These are phyloP conservation scores for Anguilla rostrata DNA, from an alignment of 2,113 vertebrate species.

Conservation along the genomic window DNA sequence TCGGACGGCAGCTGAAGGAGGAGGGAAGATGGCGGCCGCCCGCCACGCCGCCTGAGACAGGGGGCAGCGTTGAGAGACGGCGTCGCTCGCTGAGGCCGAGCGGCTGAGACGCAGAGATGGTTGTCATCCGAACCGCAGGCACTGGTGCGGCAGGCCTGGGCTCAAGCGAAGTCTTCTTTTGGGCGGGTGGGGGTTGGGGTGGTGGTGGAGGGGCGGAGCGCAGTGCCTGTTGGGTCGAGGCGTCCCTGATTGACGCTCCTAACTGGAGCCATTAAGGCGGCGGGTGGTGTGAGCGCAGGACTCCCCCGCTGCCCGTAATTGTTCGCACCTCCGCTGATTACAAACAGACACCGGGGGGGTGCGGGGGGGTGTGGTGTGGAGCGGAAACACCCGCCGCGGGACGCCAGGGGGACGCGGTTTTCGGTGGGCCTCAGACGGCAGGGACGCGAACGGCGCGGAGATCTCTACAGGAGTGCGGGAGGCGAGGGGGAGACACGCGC, in stretches of 20 bases:
- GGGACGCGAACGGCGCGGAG: background rate
- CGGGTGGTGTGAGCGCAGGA: background rate
- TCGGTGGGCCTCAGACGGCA: background rate
- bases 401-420: background rate
- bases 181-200: too few relatives aligned
- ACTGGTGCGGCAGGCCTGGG: too few relatives aligned
- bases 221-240: background rate
- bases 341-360: background rate
- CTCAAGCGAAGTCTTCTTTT: too few relatives aligned
- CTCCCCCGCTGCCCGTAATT: background rate
- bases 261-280: background rate
- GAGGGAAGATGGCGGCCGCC: too few relatives aligned
- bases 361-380: background rate
- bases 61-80: too few relatives aligned
- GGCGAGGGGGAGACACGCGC: background rate
- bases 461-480: background rate
- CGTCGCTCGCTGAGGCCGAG: too few relatives aligned
- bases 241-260: background rate
- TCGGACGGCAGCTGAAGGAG: too few relatives aligned
- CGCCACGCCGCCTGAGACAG: too few relatives aligned
- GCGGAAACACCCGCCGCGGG: background rate
- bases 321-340: background rate
- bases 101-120: too few relatives aligned
- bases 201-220: background rate
- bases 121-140: too few relatives aligned